Evolutionary conservation across 2,113 vertebrate species (phyloP), one percentile per base, ranked within the genome.

Genomic region (Saccopteryx bilineata): DNA sequence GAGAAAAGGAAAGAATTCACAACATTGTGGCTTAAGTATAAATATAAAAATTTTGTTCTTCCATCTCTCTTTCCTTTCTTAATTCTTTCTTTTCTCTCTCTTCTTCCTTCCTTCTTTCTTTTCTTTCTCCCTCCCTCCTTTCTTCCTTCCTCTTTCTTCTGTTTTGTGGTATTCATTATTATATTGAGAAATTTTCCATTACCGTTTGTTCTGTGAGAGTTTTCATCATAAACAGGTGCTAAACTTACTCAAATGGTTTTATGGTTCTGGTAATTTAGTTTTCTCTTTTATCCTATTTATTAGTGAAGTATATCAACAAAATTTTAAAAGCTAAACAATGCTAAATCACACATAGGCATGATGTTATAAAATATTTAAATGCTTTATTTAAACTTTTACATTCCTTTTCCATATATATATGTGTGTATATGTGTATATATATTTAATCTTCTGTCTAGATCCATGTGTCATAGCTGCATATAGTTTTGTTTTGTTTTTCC

Each of bases 61-160:
- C 24, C 18, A 24, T 13, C 0, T 9, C 50, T 61, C 52, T 7
- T 54, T 26, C 17, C 21, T 7, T 26, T 15, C 4, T 48, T 71
- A 9, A 6, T 63, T 18, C 19, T 12, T 23, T 50, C 39, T 21
- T 50, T 9, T 17, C 28, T 24, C 7, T 21, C 21, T 80, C 58
- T 3, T 61, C n/a, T 31, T 9, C 3, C 7, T 24, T 10, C 39
- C 50, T 19, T 24, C 6, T 52, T 18, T 13, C 12, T 0, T 18
- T 28, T 10, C 50, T 3, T 7, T 9, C 8, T 63, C 21, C 28
- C 8, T n/a, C 24, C 0, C 14, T 24, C 17, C 0, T 11, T n/a
- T 5, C 21, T n/a, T 90, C 66, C 21, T 12, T 48, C 31, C 31
- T 60, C 46, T 39, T 79, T 23, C 66, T 61, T 82, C 24, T 71